Conservation (phyloP, 2,113 vertebrate species). For the Lampris incognitus region DNA sequence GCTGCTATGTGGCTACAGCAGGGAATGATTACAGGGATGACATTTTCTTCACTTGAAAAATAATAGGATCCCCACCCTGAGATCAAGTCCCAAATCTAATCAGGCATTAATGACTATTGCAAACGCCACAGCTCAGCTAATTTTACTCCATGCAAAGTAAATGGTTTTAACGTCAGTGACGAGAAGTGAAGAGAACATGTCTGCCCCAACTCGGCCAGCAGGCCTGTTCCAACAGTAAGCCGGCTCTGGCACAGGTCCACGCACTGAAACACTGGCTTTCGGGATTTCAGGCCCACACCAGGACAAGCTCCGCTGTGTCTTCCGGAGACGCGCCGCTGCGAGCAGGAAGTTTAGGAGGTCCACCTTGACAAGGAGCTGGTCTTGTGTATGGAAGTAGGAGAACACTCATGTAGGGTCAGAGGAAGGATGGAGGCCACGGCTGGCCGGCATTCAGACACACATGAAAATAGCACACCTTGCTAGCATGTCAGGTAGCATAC, state of each 20-base stretch:
- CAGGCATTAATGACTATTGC: constrained; percentile 56
- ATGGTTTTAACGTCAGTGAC: no score
- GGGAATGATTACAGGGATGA: background rate
- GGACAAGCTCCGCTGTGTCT: constrained; percentile 8
- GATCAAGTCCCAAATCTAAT: constrained; percentile 66
- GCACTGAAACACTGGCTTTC: constrained; percentile 3
- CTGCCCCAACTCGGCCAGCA: constrained; percentile 23
- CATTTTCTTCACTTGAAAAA: constrained; percentile 22
- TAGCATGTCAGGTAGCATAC: no score
- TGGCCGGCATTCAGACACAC: no score
- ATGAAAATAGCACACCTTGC: no score
- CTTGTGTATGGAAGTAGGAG: no score
- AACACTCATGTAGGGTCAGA: no score
- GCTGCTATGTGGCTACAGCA: background rate
- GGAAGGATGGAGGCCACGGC: no score
- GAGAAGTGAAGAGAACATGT: background rate
- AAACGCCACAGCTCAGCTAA: constrained; percentile 32
- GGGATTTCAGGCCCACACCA: background rate
- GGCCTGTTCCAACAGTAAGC: constrained; percentile 26
- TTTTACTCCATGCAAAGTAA: background rate
- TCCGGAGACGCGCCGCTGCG: background rate
- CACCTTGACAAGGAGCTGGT: no score
- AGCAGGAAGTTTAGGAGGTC: no score
- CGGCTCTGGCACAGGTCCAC: background rate
- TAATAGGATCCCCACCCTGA: constrained; percentile 35